A percentile compares a stretch with the other conserved stretches of the same genome.
Conservation (phyloP, 2,888 invertebrate species). For the Leptinotarsa rubiginosa region DNA sequence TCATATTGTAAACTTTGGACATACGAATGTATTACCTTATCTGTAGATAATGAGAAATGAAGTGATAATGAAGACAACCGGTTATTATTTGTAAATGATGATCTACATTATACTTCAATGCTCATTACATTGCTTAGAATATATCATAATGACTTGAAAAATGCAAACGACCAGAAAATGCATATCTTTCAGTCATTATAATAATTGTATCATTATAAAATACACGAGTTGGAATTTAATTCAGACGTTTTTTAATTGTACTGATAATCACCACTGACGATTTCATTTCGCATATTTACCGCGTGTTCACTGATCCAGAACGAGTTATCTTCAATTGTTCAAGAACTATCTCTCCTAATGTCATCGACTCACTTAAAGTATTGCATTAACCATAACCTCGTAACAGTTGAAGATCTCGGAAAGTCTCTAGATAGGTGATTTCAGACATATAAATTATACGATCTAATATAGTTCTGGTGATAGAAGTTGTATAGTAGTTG, state of each 20-base stretch:
- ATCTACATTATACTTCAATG: constrained; percentile 5
- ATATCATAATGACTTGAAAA: constrained; percentile 11
- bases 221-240: constrained; percentile 8
- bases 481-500: no score
- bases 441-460: no score
- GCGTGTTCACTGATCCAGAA: no score
- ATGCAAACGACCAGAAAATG: constrained; percentile 1
- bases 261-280: neutral
- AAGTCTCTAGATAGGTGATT: no score
- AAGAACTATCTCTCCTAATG: no score
- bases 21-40: neutral
- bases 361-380: no score
- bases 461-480: no score
- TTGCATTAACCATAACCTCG: no score
- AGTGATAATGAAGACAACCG: neutral
- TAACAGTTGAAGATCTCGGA: no score
- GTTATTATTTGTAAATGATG: constrained; percentile 12
- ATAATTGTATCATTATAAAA: constrained; percentile 11
- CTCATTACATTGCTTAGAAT: constrained; percentile 1
- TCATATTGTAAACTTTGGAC: neutral
- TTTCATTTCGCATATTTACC: neutral
- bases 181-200: constrained; percentile 13
- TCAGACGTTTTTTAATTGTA: neutral
- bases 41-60: neutral
- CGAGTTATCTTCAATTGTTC: no score